Evolutionary conservation across 2,113 vertebrate genomes (phyloP).

Genomic region (Craseonycteris thonglongyai): DNA sequence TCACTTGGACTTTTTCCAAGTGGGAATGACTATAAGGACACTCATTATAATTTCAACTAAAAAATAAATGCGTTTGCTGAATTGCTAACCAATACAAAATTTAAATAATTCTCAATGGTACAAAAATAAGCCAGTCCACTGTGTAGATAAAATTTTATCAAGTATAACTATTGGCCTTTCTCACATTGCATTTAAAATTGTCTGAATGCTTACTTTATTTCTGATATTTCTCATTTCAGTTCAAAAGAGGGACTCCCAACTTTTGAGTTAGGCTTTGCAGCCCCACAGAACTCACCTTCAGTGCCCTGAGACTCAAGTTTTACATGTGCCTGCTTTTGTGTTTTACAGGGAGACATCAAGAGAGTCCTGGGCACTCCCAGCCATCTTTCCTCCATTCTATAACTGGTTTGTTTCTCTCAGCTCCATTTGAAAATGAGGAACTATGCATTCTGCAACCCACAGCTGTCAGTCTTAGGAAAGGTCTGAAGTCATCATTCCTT

Average conservation of each 20-base stretch:
- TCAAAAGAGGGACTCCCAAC: background rate
- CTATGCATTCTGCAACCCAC: background rate
- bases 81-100: background rate
- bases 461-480: background rate
- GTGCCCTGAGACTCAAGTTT: background rate
- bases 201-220: background rate
- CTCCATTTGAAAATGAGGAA: constrained; percentile 1
- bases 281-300: background rate
- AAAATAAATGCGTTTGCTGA: background rate
- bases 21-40: background rate
- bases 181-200: background rate
- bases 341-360: background rate
- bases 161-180: background rate
- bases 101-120: constrained; percentile 12
- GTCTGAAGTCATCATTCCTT: background rate
- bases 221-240: background rate
- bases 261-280: background rate
- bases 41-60: background rate
- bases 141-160: background rate
- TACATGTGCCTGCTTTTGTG: background rate
- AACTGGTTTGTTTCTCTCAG: background rate
- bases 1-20: background rate
- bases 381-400: background rate
- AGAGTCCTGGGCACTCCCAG: background rate
- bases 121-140: background rate